These are phyloP conservation scores for Phengaris arion DNA, from an alignment of 2,888 invertebrate species.

Conservation along the genomic window DNA sequence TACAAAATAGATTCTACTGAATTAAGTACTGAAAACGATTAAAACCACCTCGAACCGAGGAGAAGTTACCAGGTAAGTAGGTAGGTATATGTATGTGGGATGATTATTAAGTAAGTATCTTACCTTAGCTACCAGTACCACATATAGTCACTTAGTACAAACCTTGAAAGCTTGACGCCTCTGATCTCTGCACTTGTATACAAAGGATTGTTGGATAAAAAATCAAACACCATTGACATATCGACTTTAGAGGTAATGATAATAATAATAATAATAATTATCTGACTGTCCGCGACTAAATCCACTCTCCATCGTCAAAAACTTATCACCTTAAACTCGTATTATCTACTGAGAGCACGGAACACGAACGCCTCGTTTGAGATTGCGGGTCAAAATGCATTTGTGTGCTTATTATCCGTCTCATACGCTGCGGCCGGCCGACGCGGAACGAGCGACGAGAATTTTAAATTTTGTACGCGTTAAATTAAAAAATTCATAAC, in stretches of 20 bases:
- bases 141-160: conserved; percentile 1
- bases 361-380: no score
- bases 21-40: neutral
- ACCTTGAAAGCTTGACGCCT: conserved; percentile 1
- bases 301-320: no score
- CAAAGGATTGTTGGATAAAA: neutral
- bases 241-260: neutral
- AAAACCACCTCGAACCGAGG: neutral
- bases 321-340: no score
- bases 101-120: neutral
- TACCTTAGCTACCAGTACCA: conserved; percentile 1
- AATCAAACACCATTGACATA: conserved; percentile 1
- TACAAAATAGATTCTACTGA: neutral
- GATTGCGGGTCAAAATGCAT: no score
- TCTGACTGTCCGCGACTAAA: neutral
- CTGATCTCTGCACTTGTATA: neutral
- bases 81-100: neutral
- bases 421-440: no score
- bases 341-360: no score
- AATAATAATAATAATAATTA: no score
- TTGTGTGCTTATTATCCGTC: no score
- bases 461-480: no score
- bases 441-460: no score
- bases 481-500: no score
- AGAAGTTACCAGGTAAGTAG: neutral